A percentile compares a stretch with the other conserved stretches of the same genome.
phyloP scores from a whole-genome alignment of 2,888 invertebrate species.

The Acleris literana region DNA sequence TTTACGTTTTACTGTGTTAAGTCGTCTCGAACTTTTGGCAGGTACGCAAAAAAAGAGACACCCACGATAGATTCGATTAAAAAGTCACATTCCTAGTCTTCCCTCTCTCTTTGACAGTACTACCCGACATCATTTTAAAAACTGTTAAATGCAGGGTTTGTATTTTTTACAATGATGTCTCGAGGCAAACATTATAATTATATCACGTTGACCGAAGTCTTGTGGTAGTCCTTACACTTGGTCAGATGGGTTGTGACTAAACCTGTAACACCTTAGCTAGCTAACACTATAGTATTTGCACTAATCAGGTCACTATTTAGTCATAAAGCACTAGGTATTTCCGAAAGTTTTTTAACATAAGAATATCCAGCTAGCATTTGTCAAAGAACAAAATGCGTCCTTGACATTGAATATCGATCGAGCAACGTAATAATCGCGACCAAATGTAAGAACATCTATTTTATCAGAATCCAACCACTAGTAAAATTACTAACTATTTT shows the following conservation, averaged over 20 bases:
- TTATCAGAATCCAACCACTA: slow-evolving; percentile 35
- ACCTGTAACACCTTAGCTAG: slow-evolving; percentile 9
- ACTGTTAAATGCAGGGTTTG: slow-evolving; percentile 23
- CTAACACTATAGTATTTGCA: slow-evolving; percentile 23
- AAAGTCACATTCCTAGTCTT: slow-evolving; percentile 17
- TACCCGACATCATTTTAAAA: slow-evolving; percentile 16
- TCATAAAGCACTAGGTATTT: slow-evolving; percentile 23
- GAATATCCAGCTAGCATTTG: no score
- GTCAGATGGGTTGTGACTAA: slow-evolving; percentile 11
- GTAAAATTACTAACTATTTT: slow-evolving; percentile 45
- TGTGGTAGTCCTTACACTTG: slow-evolving; percentile 36
- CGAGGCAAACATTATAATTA: slow-evolving; percentile 29
- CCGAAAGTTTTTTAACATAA: no score
- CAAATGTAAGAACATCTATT: slow-evolving; percentile 27
- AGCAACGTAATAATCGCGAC: slow-evolving; percentile 6
- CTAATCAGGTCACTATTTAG: slow-evolving; percentile 23
- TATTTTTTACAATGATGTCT: slow-evolving; percentile 15
- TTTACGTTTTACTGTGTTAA: slow-evolving; percentile 6
- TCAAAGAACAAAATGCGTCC: no score
- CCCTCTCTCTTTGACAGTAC: slow-evolving; percentile 18
- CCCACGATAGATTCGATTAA: slow-evolving; percentile 10
- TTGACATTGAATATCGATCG: background rate
- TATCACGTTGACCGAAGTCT: slow-evolving; percentile 33
- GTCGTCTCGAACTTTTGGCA: slow-evolving; percentile 16
- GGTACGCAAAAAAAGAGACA: slow-evolving; percentile 19